Percentiles rank a stretch among this genome's conserved stretches.
phyloP scores from a whole-genome alignment of 2,797 vertebrate species.

The Spinibarbus caldwelli region DNA sequence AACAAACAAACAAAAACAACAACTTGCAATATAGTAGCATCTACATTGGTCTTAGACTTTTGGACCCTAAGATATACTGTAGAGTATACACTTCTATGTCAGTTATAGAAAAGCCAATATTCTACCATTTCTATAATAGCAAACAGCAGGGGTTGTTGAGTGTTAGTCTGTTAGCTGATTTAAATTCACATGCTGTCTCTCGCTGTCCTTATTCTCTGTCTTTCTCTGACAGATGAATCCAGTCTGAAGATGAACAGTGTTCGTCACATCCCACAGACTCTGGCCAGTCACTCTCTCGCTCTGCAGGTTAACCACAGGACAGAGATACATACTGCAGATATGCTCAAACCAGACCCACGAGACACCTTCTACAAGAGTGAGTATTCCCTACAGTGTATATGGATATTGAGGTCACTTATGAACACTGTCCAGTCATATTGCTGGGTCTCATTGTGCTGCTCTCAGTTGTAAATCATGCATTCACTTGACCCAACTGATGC shows the following conservation, averaged over 20 bases:
- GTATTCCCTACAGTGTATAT: constrained; percentile 50
- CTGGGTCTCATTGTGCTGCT: background rate
- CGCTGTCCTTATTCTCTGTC: constrained; percentile 26
- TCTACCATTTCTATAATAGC: background rate
- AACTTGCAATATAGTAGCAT: background rate
- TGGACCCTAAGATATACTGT: background rate
- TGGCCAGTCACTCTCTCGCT: constrained; percentile 84
- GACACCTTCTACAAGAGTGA: constrained; percentile 96
- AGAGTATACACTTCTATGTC: background rate
- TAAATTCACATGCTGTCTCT: constrained; percentile 10
- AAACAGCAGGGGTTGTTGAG: background rate
- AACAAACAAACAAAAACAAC: no score
- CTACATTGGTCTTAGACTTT: background rate
- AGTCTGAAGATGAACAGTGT: constrained; percentile 94
- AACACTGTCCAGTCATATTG: background rate
- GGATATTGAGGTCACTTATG: background rate
- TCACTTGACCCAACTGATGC: background rate
- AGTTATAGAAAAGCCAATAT: background rate
- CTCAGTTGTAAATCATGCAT: background rate
- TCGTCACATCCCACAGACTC: constrained; percentile 91
- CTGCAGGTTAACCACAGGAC: constrained; percentile 64
- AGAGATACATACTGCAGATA: constrained; percentile 70
- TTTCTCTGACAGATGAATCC: constrained; percentile 83
- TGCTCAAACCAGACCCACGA: constrained; percentile 91
- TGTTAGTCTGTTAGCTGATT: background rate